Evolutionary conservation across 2,797 vertebrate genomes (phyloP).

Genomic region (Ctenosaura bakeri): DNA sequence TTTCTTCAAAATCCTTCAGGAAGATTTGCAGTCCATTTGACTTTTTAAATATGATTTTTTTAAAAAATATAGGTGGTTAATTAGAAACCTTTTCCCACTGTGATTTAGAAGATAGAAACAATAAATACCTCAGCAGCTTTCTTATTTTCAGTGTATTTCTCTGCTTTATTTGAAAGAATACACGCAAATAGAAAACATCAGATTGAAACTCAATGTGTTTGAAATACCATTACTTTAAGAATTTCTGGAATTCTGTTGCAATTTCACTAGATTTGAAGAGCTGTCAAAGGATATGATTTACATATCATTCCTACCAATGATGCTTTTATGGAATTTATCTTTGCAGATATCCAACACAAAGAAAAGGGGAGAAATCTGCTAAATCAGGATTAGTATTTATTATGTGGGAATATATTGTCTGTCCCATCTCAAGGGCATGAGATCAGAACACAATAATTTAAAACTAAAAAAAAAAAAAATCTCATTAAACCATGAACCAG

Average conservation of each 20-base stretch:
- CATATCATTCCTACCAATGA: constrained; percentile 6
- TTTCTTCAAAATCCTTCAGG: constrained; percentile 39
- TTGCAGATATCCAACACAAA: constrained; percentile 31
- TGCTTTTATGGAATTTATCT: constrained; percentile 32
- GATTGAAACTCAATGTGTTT: constrained; percentile 33
- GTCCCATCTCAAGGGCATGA: neutral
- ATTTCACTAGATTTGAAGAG: constrained; percentile 51
- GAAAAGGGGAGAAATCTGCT: neutral
- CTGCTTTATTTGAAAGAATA: constrained; percentile 17
- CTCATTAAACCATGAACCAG: neutral
- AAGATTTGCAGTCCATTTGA: neutral
- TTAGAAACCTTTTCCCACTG: neutral
- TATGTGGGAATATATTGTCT: neutral
- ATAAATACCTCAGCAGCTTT: neutral
- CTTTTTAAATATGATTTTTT: neutral
- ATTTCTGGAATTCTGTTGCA: constrained; percentile 30
- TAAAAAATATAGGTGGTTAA: neutral
- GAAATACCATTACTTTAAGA: constrained; percentile 9
- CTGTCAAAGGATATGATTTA: constrained; percentile 31
- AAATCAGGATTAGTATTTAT: constrained; percentile 18
- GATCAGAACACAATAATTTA: neutral
- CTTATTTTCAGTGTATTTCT: constrained; percentile 33
- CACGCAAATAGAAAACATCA: constrained; percentile 31
- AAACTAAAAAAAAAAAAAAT: neutral
- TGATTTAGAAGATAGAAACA: constrained; percentile 26